phyloP scores from a whole-genome alignment of 2,888 invertebrate species.

The Sicus ferrugineus region DNA sequence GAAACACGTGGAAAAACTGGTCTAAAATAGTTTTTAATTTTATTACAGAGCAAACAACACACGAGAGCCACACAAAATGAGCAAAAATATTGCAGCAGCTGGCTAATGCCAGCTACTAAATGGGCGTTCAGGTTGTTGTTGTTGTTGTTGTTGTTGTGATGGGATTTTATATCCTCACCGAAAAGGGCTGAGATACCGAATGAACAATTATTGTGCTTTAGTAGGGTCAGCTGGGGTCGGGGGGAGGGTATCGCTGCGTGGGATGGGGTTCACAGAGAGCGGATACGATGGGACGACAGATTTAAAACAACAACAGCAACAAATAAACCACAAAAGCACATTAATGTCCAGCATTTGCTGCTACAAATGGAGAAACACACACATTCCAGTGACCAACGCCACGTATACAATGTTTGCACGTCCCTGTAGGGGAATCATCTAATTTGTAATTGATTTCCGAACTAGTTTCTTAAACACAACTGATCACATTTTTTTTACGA shows the following conservation, averaged over 20 bases:
- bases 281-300: too few relatives aligned
- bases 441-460: too few relatives aligned
- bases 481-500: too few relatives aligned
- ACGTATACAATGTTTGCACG: too few relatives aligned
- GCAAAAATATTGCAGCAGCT: constrained; percentile 9
- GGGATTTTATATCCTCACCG: neutral
- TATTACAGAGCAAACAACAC: constrained; percentile 38
- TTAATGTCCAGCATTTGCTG: constrained; percentile 26
- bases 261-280: too few relatives aligned
- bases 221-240: neutral
- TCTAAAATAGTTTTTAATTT: constrained; percentile 55
- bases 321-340: constrained; percentile 28
- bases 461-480: too few relatives aligned
- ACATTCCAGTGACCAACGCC: neutral
- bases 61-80: constrained; percentile 22
- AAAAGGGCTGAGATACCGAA: constrained; percentile 2
- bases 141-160: constrained; percentile 1
- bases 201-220: constrained; percentile 14
- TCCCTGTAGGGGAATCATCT: too few relatives aligned
- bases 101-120: neutral
- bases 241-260: neutral
- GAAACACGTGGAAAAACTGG: constrained; percentile 26
- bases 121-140: constrained; percentile 4
- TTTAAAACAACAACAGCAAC: neutral
- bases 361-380: neutral